phyloP scores from a whole-genome alignment of 2,797 vertebrate genomes.

The Gallinago nigripennis region DNA sequence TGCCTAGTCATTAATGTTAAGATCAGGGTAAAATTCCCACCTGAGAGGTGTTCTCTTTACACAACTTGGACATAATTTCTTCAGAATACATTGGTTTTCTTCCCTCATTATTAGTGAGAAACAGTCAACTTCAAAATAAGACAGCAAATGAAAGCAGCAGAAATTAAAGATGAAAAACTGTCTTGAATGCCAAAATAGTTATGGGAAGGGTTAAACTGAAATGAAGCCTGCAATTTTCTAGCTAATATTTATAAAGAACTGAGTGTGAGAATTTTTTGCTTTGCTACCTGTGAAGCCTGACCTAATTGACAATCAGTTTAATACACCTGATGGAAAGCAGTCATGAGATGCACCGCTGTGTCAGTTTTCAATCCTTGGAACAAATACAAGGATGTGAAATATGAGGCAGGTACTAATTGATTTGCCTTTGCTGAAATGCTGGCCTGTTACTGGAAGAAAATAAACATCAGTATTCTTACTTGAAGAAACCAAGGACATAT shows the following conservation, averaged over 20 bases:
- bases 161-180: background rate
- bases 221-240: background rate
- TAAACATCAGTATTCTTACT: background rate
- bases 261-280: background rate
- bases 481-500: background rate
- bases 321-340: slow-evolving; percentile 17
- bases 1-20: background rate
- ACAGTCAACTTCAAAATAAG: background rate
- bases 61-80: background rate
- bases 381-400: slow-evolving; percentile 6
- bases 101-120: background rate
- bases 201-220: background rate
- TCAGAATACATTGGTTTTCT: background rate
- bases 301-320: slow-evolving; percentile 1
- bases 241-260: background rate
- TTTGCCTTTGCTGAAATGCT: slow-evolving; percentile 35
- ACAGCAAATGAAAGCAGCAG: background rate
- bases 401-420: background rate
- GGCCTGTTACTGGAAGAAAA: background rate
- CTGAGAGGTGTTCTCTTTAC: background rate
- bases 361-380: slow-evolving; percentile 25
- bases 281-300: background rate
- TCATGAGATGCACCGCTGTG: background rate
- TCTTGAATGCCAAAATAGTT: background rate
- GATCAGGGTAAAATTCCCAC: background rate